Evolutionary conservation across 2,113 vertebrate species (phyloP), one percentile per base, ranked within the genome.

Genomic region (Chinchilla lanigera): DNA sequence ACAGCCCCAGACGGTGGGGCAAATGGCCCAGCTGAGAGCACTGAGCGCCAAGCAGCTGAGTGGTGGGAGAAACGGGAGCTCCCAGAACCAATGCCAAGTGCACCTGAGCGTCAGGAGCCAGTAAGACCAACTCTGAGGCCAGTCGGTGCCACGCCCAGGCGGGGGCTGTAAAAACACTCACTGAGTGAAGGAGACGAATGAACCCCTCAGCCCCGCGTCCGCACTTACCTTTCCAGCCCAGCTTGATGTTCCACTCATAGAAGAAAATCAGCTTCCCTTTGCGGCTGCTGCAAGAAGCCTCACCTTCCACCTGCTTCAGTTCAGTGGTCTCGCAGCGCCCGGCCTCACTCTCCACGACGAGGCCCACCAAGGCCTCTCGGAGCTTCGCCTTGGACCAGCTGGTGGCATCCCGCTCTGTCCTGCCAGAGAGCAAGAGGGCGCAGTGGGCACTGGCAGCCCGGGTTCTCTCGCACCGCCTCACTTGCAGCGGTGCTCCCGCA

Each of bases 241-340:
- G 96, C 60, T 86, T 97, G 94, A 99, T 97, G 96, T 98, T 97
- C 98, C 98, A 98, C 83, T 98, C 98, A 52, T 98, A 99, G 97
- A 98, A 98, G 98, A 98, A 97, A 95, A 99, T 98, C 80, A 98
- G 98, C 6, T 98, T 98, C 75, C 98, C 98, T 38, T 98, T 98
- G 85, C 96, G 96, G 97, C 97, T 98, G 97, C 86, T 98, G 96
- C 98, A 98, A 67, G 98, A 98, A 90, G 98, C 98, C 87, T 98
- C 98, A 0, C 98, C 98, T 86, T 98, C 98, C 97, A 97, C 90
- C 41, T 97, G 97, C 89, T 98, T 98, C 96, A 98, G 94, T 78
- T 98, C 98, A 47, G 96, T 97, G 89, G 98, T 97, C 86, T 98
- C 96, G 47, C 98, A 97, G 17, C 82, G 63, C 65, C 98, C 98